A percentile compares a stretch with the other conserved stretches of the same genome.
Conservation (phyloP, 2,888 invertebrate genomes). For the Neuroscelio doddi region DNA sequence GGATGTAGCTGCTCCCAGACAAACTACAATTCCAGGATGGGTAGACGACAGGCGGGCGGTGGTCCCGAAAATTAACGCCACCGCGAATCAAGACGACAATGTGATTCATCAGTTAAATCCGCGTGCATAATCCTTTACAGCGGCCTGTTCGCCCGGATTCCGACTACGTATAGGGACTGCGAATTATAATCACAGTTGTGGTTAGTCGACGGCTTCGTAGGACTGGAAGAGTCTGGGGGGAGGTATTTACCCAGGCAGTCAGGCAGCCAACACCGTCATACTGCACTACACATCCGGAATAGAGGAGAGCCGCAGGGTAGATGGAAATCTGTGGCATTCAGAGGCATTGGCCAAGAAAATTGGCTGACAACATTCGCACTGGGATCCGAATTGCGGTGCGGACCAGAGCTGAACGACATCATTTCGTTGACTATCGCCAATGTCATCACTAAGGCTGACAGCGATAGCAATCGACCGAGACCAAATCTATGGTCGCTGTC, state of each 20-base stretch:
- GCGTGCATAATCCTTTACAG: slow-evolving; percentile 72
- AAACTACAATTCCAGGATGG: slow-evolving; percentile 36
- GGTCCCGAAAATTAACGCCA: slow-evolving; percentile 70
- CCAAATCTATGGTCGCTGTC: slow-evolving; percentile 37
- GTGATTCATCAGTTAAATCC: slow-evolving; percentile 73
- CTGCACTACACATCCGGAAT: slow-evolving; percentile 58
- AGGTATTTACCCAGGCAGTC: slow-evolving; percentile 59
- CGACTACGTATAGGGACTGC: slow-evolving; percentile 54
- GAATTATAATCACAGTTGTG: slow-evolving; percentile 73
- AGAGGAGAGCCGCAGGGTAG: slow-evolving; percentile 60
- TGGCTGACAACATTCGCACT: slow-evolving; percentile 71
- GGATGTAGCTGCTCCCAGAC: slow-evolving; percentile 35
- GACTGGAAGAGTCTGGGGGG: slow-evolving; percentile 43
- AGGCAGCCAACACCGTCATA: slow-evolving; percentile 60
- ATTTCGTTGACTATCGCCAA: slow-evolving; percentile 42
- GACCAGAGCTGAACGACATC: slow-evolving; percentile 43
- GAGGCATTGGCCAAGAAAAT: slow-evolving; percentile 73
- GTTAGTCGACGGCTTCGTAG: slow-evolving; percentile 58
- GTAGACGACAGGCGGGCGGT: slow-evolving; percentile 1
- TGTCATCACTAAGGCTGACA: slow-evolving; percentile 42
- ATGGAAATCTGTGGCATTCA: slow-evolving; percentile 72
- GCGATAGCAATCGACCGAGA: slow-evolving; percentile 45
- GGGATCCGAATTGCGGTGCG: slow-evolving; percentile 62
- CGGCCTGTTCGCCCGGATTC: slow-evolving; percentile 56
- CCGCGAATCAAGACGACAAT: slow-evolving; percentile 72